These are phyloP conservation scores for Amphiura filiformis DNA, from an alignment of 35 echinoderm and acorn worm species.

Conservation along the genomic window DNA sequence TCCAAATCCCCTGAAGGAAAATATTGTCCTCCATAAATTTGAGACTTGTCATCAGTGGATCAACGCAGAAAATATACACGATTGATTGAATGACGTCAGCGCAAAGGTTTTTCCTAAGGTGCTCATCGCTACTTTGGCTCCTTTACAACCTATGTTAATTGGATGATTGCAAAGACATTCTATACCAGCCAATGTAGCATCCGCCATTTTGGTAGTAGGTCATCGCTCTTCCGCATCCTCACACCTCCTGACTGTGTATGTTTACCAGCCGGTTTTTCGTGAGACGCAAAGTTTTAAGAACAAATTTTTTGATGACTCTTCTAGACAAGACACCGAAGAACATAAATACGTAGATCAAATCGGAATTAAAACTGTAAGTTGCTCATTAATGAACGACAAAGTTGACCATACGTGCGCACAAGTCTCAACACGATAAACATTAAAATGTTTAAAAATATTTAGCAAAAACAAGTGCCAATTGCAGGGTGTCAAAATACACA, in stretches of 20 bases:
- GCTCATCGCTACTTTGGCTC: not conserved
- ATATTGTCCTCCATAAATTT: no score
- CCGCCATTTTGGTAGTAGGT: not conserved
- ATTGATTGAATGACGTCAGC: not conserved
- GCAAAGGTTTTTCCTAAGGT: not conserved
- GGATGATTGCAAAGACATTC: not conserved
- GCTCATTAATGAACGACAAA: not conserved
- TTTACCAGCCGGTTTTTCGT: not conserved
- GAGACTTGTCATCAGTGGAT: no score
- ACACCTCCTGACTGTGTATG: not conserved
- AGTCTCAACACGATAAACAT: not conserved
- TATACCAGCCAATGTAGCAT: not conserved
- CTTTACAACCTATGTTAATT: not conserved
- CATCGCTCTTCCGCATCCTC: conserved; percentile 5
- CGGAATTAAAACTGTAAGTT: not conserved
- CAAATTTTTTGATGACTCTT: not conserved
- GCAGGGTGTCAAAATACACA: not conserved
- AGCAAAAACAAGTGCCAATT: no score
- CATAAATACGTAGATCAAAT: not conserved
- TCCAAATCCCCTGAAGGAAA: no score
- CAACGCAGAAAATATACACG: no score
- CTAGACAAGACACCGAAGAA: not conserved
- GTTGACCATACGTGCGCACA: not conserved
- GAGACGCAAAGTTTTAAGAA: not conserved
- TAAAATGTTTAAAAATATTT: not conserved